Evolutionary conservation across 2,797 vertebrate genomes (phyloP).

Genomic region (Mormyrus proboscirostris): DNA sequence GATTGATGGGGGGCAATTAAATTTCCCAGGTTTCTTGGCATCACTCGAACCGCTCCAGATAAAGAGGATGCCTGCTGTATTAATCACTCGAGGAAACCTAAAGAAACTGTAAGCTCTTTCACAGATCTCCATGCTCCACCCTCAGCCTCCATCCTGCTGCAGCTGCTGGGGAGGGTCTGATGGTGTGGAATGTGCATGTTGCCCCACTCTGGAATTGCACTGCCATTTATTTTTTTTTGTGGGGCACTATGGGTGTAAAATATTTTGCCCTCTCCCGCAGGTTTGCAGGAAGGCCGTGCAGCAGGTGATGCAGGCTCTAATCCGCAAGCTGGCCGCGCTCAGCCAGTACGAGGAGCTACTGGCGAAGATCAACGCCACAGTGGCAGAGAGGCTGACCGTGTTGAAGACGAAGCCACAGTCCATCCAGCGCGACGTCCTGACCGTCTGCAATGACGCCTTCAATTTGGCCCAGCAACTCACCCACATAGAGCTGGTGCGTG

Average conservation of each 20-base stretch:
- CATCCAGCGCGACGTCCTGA: constrained; percentile 78
- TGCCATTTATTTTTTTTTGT: neutral
- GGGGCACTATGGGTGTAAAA: neutral
- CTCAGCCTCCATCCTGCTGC: neutral
- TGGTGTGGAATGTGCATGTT: neutral
- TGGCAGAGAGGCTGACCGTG: constrained; percentile 68
- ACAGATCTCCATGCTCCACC: neutral
- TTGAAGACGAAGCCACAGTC: constrained; percentile 82
- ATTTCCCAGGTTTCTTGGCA: constrained; percentile 24
- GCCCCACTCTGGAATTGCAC: neutral
- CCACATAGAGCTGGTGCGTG: constrained; percentile 83
- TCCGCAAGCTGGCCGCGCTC: constrained; percentile 73
- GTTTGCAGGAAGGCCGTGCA: constrained; percentile 75
- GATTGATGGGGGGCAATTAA: constrained; percentile 27
- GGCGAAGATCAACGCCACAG: constrained; percentile 73
- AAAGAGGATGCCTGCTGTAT: constrained; percentile 12
- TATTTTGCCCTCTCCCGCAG: constrained; percentile 45
- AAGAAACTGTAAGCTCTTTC: constrained; percentile 10
- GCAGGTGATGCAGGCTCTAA: constrained; percentile 79
- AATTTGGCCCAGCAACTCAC: constrained; percentile 89
- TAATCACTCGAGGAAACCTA: constrained; percentile 17
- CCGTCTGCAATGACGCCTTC: constrained; percentile 83
- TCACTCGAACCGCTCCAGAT: constrained; percentile 12
- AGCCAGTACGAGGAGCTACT: constrained; percentile 89
- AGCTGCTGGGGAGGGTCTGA: neutral